These are phyloP conservation scores for Synanthedon myopaeformis DNA, from an alignment of 2,888 invertebrate genomes.

Conservation along the genomic window DNA sequence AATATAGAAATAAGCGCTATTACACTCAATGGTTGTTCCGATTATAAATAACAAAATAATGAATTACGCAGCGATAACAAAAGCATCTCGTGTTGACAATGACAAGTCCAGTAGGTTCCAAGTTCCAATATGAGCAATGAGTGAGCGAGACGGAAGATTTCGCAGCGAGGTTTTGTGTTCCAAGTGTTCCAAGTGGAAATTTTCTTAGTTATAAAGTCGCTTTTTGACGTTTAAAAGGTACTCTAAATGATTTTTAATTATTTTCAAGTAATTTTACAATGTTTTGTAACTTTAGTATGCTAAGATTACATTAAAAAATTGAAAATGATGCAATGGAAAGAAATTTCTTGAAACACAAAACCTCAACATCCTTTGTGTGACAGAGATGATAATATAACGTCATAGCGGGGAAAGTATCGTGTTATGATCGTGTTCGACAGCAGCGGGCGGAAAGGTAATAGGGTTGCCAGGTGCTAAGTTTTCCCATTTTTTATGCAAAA, in stretches of 20 bases:
- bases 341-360: conserved; percentile 57
- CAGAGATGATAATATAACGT: conserved; percentile 17
- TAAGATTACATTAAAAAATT: not conserved
- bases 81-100: conserved; percentile 52
- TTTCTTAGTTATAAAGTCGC: conserved; percentile 10
- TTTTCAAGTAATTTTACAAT: not conserved
- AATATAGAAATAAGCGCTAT: conserved; percentile 34
- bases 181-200: conserved; percentile 34
- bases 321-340: conserved; percentile 20
- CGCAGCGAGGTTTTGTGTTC: conserved; percentile 57
- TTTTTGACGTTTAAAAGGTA: not conserved
- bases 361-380: conserved; percentile 37
- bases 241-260: not conserved
- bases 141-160: conserved; percentile 40
- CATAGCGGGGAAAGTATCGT: conserved; percentile 18
- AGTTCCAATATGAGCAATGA: conserved; percentile 30
- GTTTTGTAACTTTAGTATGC: not conserved
- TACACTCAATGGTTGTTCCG: conserved; percentile 35
- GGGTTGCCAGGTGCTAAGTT: conserved; percentile 27
- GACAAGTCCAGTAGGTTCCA: conserved; percentile 8
- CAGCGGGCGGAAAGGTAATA: conserved; percentile 21
- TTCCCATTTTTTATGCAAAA: conserved; percentile 10
- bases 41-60: conserved; percentile 42
- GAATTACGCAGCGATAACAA: conserved; percentile 60
- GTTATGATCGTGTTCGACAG: conserved; percentile 12